Base-by-base conservation (phyloP, 23 tunicate species). In the Diplosoma virens region DNA sequence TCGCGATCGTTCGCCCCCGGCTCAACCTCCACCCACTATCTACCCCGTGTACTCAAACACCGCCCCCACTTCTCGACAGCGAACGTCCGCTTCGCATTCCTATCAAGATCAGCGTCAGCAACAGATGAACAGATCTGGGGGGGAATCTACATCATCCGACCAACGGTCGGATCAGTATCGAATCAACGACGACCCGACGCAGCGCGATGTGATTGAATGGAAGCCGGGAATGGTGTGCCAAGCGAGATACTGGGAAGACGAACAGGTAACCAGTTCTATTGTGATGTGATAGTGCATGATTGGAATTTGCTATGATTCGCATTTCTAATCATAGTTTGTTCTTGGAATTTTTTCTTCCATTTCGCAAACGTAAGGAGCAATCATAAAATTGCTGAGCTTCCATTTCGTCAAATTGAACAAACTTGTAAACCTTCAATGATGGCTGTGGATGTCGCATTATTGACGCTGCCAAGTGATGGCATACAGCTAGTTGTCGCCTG, bases 211-310 rank as follows among this genome's bases (percentile, higher is more conserved):
- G 21, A 22, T 58, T n/a, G 11, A 17, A 2, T 78, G 82, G 82
- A 9, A 9, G 1, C 58, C 70, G 2, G 84, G 77, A 1, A 52
- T 67, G 84, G 32, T 29, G 26, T 80, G 87, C 37, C 30, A 73
- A 26, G 95, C 95, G 0, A 82, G 47, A 25, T 88, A 88, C 34
- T 88, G 95, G 95, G 95, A 88, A 77, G 95, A 88, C 59, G 47
- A 35, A 37, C 73, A 67, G 68, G 84, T 79, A 47, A 37, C n/a
- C n/a, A n/a, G n/a, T n/a, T n/a, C n/a, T n/a, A n/a, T n/a, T n/a
- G n/a, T n/a, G n/a, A n/a, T n/a, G n/a, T n/a, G n/a, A n/a, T n/a
- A n/a, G n/a, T n/a, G n/a, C n/a, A n/a, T n/a, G n/a, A n/a, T n/a
- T n/a, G n/a, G n/a, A n/a, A n/a, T n/a, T n/a, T n/a, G n/a, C n/a